These are phyloP conservation scores for Coelogynopora nodosa DNA, from an alignment of 2,888 invertebrate species.

Conservation along the genomic window DNA sequence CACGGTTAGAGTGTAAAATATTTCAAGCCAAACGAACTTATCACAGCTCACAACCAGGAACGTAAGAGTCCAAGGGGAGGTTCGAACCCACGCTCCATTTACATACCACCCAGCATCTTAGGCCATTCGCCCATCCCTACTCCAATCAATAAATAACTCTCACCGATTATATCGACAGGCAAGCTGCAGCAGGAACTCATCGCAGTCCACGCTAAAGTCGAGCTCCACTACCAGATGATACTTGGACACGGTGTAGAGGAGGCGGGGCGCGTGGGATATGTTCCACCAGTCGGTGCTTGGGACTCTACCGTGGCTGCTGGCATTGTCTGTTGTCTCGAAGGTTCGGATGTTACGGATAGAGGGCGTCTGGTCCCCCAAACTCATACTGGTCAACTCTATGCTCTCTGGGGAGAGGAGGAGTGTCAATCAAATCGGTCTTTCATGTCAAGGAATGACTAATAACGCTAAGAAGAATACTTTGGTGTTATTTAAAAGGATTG, in stretches of 20 bases:
- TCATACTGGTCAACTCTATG: constrained; percentile 63
- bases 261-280: constrained; percentile 55
- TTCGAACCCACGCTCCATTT: no score
- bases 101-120: no score
- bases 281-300: constrained; percentile 56
- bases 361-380: constrained; percentile 63
- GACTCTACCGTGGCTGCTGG: constrained; percentile 52
- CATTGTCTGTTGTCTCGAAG: constrained; percentile 59
- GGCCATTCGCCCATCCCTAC: no score
- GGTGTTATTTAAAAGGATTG: no score
- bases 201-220: constrained; percentile 56
- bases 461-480: no score
- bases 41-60: no score
- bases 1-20: no score
- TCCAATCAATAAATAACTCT: no score
- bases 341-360: constrained; percentile 58
- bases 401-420: constrained; percentile 60
- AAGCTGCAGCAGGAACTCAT: not conserved
- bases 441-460: no score
- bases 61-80: no score
- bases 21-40: no score
- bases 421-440: no score
- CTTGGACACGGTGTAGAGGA: constrained; percentile 56
- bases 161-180: not conserved
- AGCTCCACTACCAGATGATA: constrained; percentile 64